Conservation (phyloP, 1,140 invertebrate species). For the Euura lappo region DNA sequence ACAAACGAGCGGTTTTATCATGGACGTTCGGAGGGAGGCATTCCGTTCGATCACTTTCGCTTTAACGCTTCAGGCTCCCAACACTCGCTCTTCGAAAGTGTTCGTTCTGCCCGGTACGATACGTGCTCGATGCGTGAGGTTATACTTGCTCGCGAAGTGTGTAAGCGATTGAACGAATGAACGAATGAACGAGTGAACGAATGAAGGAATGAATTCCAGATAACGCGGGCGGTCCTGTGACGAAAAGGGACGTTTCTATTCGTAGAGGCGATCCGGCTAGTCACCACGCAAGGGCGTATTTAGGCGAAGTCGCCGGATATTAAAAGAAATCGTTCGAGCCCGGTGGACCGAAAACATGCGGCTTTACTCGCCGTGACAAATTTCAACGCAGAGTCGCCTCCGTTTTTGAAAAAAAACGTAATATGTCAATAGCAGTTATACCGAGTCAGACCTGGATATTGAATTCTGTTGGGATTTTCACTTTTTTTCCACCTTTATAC, state of each 20-base stretch:
- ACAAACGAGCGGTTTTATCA: slow-evolving; percentile 16
- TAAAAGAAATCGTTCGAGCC: neutral
- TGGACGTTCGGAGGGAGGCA: slow-evolving; percentile 12
- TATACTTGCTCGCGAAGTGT: neutral
- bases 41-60: slow-evolving; percentile 16
- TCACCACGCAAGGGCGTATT: neutral
- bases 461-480: neutral
- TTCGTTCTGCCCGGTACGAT: neutral
- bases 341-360: neutral
- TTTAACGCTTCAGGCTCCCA: slow-evolving; percentile 10
- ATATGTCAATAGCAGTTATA: neutral
- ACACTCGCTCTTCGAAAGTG: slow-evolving; percentile 1
- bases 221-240: neutral
- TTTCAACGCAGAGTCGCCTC: neutral
- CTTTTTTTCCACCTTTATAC: neutral
- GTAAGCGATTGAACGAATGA: neutral
- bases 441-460: neutral
- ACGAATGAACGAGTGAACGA: neutral
- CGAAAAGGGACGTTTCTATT: neutral
- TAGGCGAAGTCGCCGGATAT: neutral
- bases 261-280: neutral
- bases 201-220: neutral
- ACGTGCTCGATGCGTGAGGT: slow-evolving; percentile 6
- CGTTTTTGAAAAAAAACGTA: neutral
- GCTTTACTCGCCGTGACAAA: neutral